Conservation (phyloP, 1,140 invertebrate genomes). For the Chironomus tepperi region DNA sequence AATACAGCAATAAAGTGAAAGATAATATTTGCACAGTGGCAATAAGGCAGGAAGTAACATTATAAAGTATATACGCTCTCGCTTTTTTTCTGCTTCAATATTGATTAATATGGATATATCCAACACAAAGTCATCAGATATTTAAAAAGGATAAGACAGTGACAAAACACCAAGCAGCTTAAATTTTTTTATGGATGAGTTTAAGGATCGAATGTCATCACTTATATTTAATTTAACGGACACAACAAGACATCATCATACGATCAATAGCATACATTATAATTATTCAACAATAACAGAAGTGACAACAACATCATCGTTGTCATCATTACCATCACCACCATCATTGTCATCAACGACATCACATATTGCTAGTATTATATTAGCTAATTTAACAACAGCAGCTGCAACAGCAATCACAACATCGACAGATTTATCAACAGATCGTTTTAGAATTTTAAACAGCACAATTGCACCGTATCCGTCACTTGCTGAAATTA, state of each 20-base stretch:
- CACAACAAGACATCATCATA: neutral
- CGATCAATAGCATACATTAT: neutral
- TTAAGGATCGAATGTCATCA: neutral
- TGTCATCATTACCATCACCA: neutral
- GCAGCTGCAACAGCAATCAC: neutral
- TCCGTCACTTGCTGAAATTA: neutral
- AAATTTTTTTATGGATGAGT: slow-evolving; percentile 18
- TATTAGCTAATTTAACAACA: neutral
- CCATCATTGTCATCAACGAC: neutral
- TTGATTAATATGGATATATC: no score
- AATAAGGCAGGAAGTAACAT: neutral
- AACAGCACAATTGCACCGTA: slow-evolving; percentile 20
- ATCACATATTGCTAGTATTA: neutral
- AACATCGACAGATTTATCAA: neutral
- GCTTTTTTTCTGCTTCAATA: no score
- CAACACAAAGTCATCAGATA: neutral
- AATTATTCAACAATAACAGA: neutral
- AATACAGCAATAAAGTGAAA: neutral
- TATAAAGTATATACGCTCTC: neutral
- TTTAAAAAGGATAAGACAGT: neutral
- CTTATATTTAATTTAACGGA: slow-evolving; percentile 10
- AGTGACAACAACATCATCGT: neutral
- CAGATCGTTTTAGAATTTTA: neutral
- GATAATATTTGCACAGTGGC: neutral
- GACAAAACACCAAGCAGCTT: neutral